Percentiles rank a stretch among this genome's conserved stretches.
These are phyloP conservation scores for Amazona ochrocephala DNA, from an alignment of 2,797 vertebrate species.

Conservation along the genomic window DNA sequence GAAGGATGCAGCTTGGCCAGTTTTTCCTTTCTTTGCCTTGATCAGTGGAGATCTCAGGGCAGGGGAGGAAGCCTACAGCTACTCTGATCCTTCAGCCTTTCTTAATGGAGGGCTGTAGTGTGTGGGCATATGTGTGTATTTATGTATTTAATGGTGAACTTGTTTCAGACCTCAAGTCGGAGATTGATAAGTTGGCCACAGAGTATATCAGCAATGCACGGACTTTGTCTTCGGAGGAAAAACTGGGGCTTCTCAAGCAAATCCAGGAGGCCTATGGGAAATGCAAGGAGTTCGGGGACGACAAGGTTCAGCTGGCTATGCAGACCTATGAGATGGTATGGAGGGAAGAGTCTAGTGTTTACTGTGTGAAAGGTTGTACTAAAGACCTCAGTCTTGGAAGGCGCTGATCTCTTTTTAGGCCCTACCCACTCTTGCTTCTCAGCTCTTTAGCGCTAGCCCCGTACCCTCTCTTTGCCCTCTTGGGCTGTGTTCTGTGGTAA, in stretches of 20 bases:
- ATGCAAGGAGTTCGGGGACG: slow-evolving; percentile 97
- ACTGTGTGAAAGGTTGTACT: accelerated
- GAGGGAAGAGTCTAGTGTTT: slow-evolving; percentile 29
- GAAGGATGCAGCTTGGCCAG: not conserved
- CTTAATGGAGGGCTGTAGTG: not conserved
- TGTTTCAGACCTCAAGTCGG: slow-evolving; percentile 91
- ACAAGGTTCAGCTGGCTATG: slow-evolving; percentile 98
- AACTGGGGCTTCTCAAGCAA: slow-evolving; percentile 92
- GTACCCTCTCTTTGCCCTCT: not conserved
- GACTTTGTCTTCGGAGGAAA: slow-evolving; percentile 91
- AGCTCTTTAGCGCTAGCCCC: not conserved
- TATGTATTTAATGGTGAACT: not conserved
- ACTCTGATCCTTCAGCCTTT: not conserved
- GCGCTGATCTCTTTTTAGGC: not conserved
- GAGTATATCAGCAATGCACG: slow-evolving; percentile 93
- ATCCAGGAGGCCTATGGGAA: slow-evolving; percentile 96
- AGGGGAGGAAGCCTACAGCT: not conserved
- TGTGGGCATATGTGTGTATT: not conserved
- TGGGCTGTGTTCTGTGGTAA: not conserved
- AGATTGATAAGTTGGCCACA: slow-evolving; percentile 93
- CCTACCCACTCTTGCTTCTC: not conserved
- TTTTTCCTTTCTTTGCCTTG: not conserved
- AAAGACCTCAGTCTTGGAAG: not conserved
- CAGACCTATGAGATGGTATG: slow-evolving; percentile 99
- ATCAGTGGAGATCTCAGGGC: not conserved